Evolutionary conservation across 2,113 vertebrate species (phyloP).

Genomic region (Perccottus glenii): DNA sequence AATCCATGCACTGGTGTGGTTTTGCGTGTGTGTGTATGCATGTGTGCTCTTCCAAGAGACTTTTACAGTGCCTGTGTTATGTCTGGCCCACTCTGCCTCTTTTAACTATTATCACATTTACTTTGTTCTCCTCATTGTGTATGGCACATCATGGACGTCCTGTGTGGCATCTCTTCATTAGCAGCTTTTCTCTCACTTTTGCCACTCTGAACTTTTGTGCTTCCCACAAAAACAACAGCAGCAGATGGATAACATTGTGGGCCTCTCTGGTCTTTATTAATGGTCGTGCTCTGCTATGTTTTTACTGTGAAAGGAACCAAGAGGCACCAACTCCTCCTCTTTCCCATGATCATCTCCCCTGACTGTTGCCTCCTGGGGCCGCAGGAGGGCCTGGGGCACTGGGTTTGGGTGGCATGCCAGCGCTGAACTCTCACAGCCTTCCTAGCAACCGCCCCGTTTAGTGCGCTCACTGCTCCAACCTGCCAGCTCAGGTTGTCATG

Average conservation of each 20-base stretch:
- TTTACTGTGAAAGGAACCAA: slow-evolving; percentile 59
- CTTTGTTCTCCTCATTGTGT: slow-evolving; percentile 8
- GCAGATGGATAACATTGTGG: slow-evolving; percentile 50
- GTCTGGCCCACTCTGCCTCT: slow-evolving; percentile 33
- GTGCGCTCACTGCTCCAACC: slow-evolving; percentile 54
- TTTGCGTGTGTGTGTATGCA: slow-evolving; percentile 28
- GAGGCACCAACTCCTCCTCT: slow-evolving; percentile 52
- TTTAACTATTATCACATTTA: slow-evolving; percentile 27
- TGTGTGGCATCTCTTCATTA: slow-evolving; percentile 31
- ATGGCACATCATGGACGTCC: slow-evolving; percentile 32
- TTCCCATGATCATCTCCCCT: slow-evolving; percentile 60
- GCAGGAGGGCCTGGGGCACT: slow-evolving; percentile 5
- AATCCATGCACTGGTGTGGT: slow-evolving; percentile 63
- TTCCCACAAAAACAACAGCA: slow-evolving; percentile 51
- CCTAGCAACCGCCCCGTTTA: slow-evolving; percentile 64
- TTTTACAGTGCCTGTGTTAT: slow-evolving; percentile 52
- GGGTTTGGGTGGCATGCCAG: slow-evolving; percentile 67
- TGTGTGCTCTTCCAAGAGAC: slow-evolving; percentile 31
- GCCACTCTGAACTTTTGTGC: slow-evolving; percentile 24
- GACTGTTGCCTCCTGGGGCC: slow-evolving; percentile 50
- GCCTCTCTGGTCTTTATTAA: slow-evolving; percentile 40
- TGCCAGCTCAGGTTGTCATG: slow-evolving; percentile 68
- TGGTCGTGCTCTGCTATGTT: slow-evolving; percentile 41
- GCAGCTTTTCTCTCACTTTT: not conserved
- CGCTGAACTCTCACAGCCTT: slow-evolving; percentile 60